Base-by-base conservation (phyloP, 2,888 invertebrate species). In the Limnephilus auricula region DNA sequence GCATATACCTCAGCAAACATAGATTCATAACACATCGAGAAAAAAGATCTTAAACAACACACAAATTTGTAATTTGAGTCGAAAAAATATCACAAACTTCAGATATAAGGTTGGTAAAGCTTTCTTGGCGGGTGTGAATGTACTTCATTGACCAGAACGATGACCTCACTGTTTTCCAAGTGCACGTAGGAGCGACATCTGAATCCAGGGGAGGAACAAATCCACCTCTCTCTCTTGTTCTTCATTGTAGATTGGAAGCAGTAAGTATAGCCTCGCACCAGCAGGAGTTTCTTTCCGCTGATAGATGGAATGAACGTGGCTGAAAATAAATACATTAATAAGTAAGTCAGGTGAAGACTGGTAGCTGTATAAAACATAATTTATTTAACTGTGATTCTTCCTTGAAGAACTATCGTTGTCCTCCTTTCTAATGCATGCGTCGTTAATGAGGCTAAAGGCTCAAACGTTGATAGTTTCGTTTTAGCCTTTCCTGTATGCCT, bases 251-350 rank as follows among this genome's bases (percentile, higher is more conserved):
- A 95, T 92, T 96, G 94, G n/a, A 95, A 95, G 1, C 96, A 95
- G 93, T 95, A 96, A 31, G 96, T 96, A 93, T 94, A 96, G 85
- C 96, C 96, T 79, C 95, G 94, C 93, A 96, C 94, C 93, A 96
- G 95, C 94, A 96, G 94, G 92, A 96, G 95, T 93, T 95, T 95
- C 93, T 95, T 95, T 30, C 96, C 96, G 50, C 30, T n/a, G 6
- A 40, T 87, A 18, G 90, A 90, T 25, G 86, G 85, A 25, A 86
- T 45, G 86, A 79, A 90, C 25, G 1, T 9, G 65, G 65, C 65
- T 65, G n/a, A 65, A 65, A 65, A 18, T 18, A 65, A 25, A 65
- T n/a, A 25, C 18, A 65, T 18, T 0, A 25, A 65, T 25, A 25
- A 65, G 25, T 65, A 2, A 65, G 9, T 65, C 65, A 9, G 25